Base-by-base conservation (phyloP, 1,140 invertebrate species). In the Trachelipus rathkii region DNA sequence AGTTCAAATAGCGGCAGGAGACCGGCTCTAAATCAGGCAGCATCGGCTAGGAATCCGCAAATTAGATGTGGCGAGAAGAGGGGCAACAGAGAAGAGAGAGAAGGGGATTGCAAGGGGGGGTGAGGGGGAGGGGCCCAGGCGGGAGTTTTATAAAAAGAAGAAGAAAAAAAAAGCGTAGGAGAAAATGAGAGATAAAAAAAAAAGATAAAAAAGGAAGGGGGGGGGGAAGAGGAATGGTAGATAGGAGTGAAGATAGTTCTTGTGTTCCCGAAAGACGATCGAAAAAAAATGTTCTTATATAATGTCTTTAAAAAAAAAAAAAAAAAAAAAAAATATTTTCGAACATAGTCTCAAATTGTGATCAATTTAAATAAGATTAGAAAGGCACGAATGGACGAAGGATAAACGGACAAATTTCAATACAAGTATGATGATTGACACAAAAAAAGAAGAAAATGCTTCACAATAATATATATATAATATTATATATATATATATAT, bases 351-450 rank as follows among this genome's bases (percentile, higher is more conserved):
- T 33, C 33, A 33, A 33, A 33, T 33, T 33, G 33, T 33, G 33
- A 33, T 33, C 33, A 33, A 3, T 33, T 33, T 3, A 33, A n/a
- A 33, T 6, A 33, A 33, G 33, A 33, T 33, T 33, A 33, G 33
- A 33, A 33, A 33, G 6, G 33, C 33, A 33, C 33, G 33, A 33
- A 33, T 6, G 33, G 33, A 3, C 6, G 1, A 33, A 1, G 33
- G 33, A 33, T 33, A 33, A 3, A 33, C 33, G 6, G 33, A 33
- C 33, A 33, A 67, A 75, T 69, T 69, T 43, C 21, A 50, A 46
- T 60, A 50, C 43, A 53, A 72, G 74, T 75, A 60, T 60, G 19
- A 60, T 60, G 19, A 60, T 60, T n/a, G 50, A 60, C 8, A 60
- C 8, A n/a, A n/a, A n/a, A n/a, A n/a, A n/a, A n/a, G n/a, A 15